phyloP scores from a whole-genome alignment of 2,888 invertebrate genomes.

The Meiosimyza decipiens region DNA sequence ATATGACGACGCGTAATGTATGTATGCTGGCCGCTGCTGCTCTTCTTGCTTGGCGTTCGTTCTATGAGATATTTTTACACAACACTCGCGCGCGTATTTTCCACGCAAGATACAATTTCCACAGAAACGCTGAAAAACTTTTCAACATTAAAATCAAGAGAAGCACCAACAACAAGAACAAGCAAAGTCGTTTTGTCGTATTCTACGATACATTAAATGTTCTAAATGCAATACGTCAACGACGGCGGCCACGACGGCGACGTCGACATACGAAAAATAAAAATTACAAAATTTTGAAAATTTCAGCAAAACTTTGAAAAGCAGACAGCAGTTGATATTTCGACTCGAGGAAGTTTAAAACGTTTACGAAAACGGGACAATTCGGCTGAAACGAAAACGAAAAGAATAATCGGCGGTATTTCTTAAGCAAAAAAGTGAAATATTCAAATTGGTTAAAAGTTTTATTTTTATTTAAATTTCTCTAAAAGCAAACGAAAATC shows the following conservation, averaged over 20 bases:
- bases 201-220: background rate
- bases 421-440: background rate
- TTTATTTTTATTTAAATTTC: background rate
- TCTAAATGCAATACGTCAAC: background rate
- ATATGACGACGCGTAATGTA: background rate
- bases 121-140: background rate
- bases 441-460: background rate
- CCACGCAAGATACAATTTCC: constrained; percentile 8
- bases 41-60: background rate
- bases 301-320: constrained; percentile 32
- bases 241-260: too few species aligned
- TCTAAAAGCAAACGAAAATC: constrained; percentile 15
- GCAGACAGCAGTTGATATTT: constrained; percentile 61
- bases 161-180: constrained; percentile 3
- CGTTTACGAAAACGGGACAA: constrained; percentile 46
- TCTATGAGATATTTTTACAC: constrained; percentile 24
- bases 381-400: constrained; percentile 35
- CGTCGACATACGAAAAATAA: background rate
- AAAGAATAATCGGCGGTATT: constrained; percentile 4
- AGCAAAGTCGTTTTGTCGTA: background rate
- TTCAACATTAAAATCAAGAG: constrained; percentile 15
- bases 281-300: constrained; percentile 41
- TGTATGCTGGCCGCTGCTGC: background rate
- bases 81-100: background rate
- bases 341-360: constrained; percentile 63